These are phyloP conservation scores for Dione vanillae DNA, from an alignment of 2,888 invertebrate genomes.

Conservation along the genomic window DNA sequence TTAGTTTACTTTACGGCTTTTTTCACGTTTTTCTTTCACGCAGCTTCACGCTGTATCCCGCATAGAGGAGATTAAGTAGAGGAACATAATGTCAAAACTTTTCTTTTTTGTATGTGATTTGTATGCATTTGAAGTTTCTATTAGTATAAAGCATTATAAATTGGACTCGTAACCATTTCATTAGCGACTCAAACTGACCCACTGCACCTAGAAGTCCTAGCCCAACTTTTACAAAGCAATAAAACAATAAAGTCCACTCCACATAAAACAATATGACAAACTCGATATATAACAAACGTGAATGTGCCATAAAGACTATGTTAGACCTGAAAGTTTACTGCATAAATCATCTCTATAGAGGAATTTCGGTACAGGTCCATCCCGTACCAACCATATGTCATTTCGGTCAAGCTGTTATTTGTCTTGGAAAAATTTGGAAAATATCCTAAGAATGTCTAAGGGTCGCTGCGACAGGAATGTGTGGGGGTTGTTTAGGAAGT, in stretches of 20 bases:
- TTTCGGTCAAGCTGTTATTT: constrained; percentile 77
- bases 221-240: neutral
- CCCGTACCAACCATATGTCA: constrained; percentile 75
- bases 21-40: too few species aligned
- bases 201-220: neutral
- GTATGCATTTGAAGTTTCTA: neutral
- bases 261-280: constrained; percentile 18
- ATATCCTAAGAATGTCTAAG: constrained; percentile 70
- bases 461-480: constrained; percentile 43
- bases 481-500: constrained; percentile 48
- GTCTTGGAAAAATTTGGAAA: constrained; percentile 80
- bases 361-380: constrained; percentile 69
- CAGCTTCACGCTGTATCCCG: too few species aligned
- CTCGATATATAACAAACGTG: constrained; percentile 10
- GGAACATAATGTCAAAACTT: too few species aligned
- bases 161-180: neutral
- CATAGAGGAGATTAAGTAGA: too few species aligned
- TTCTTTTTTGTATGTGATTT: neutral
- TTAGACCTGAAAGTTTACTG: constrained; percentile 52
- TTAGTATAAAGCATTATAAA: neutral
- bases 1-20: too few species aligned
- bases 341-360: constrained; percentile 61
- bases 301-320: constrained; percentile 36
- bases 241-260: constrained; percentile 27
- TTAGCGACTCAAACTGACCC: neutral